phyloP scores from a whole-genome alignment of 2,888 invertebrate species.

The Melieria picta region DNA sequence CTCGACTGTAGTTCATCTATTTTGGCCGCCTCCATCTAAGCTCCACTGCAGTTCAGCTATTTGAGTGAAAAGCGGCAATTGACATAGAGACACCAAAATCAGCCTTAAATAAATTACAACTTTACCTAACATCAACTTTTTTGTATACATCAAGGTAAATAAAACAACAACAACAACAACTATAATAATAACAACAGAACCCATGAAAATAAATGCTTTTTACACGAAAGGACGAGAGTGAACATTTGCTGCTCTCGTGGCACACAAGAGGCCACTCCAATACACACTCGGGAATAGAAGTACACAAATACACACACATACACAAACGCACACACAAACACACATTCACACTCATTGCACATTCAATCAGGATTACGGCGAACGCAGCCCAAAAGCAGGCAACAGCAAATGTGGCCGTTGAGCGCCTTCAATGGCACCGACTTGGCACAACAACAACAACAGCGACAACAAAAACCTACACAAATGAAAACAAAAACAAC shows the following conservation, averaged over 20 bases:
- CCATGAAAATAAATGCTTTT: neutral
- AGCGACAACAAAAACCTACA: too few species aligned
- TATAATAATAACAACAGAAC: too few species aligned
- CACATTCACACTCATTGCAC: neutral
- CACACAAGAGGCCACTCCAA: neutral
- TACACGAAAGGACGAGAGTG: neutral
- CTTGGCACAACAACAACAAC: too few species aligned
- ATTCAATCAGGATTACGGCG: neutral
- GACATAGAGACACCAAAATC: neutral
- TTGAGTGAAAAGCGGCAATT: neutral
- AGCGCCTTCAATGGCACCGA: too few species aligned
- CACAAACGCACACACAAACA: neutral
- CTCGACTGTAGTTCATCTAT: neutral
- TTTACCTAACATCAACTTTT: neutral
- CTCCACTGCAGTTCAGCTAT: neutral
- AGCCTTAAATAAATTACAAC: neutral
- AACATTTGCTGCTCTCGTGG: neutral
- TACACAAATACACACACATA: neutral
- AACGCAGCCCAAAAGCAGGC: neutral
- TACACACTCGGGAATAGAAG: neutral
- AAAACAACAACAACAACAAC: too few species aligned
- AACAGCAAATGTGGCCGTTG: too few species aligned
- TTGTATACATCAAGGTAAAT: neutral
- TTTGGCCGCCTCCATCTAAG: neutral
- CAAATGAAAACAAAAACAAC: too few species aligned